Evolutionary conservation across 2,888 invertebrate species (phyloP).

Genomic region (Drosophila prolongata): DNA sequence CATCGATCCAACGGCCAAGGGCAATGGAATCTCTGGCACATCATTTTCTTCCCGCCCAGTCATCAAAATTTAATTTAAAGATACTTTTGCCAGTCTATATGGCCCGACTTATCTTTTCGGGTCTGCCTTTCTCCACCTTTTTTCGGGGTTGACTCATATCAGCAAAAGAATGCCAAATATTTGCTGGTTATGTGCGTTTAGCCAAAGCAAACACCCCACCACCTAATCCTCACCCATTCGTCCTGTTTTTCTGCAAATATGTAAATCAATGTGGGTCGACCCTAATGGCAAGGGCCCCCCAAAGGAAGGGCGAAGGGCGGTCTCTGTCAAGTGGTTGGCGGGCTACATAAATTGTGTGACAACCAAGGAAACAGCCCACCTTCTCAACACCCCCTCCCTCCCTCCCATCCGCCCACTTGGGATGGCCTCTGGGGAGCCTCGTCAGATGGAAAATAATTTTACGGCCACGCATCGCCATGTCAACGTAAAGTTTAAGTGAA

Average conservation of each 20-base stretch:
- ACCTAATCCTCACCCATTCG: constrained; percentile 37
- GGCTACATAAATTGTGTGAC: constrained; percentile 48
- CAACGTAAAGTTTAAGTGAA: constrained; percentile 45
- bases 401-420: neutral
- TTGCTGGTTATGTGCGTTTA: constrained; percentile 66
- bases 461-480: constrained; percentile 47
- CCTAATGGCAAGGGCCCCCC: constrained; percentile 50
- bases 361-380: constrained; percentile 18
- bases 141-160: constrained; percentile 57
- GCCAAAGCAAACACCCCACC: constrained; percentile 66
- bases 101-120: constrained; percentile 22
- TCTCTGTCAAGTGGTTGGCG: constrained; percentile 56
- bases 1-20: constrained; percentile 27
- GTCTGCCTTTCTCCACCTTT: constrained; percentile 5
- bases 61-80: constrained; percentile 71
- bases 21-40: constrained; percentile 41
- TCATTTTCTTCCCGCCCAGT: constrained; percentile 35
- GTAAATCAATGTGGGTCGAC: constrained; percentile 68
- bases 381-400: neutral
- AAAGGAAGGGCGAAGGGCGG: constrained; percentile 20
- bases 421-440: constrained; percentile 36
- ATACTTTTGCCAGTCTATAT: constrained; percentile 46
- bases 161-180: constrained; percentile 64
- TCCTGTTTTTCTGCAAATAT: constrained; percentile 57
- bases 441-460: constrained; percentile 45